Conservation (phyloP, 2,888 invertebrate genomes). For the Heliconius hortense region DNA sequence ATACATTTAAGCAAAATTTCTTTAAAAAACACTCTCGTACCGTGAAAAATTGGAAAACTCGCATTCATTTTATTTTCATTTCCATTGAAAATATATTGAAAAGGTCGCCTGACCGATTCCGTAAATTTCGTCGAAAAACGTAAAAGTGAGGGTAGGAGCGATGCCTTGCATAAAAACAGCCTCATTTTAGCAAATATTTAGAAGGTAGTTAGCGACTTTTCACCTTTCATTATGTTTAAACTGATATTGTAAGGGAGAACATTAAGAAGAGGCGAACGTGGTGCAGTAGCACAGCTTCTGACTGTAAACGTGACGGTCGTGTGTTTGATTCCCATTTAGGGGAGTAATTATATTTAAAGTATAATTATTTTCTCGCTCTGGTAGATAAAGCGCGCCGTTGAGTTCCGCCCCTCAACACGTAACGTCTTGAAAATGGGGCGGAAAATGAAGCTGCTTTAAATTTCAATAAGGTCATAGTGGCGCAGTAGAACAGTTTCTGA, state of each 20-base stretch:
- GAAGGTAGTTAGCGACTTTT: slow-evolving; percentile 26
- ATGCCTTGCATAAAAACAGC: slow-evolving; percentile 33
- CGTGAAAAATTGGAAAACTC: slow-evolving; percentile 32
- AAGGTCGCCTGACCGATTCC: slow-evolving; percentile 33
- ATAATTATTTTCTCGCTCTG: neutral
- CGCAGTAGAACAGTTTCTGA: too few species aligned
- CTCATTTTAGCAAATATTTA: slow-evolving; percentile 31
- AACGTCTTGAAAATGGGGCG: too few species aligned
- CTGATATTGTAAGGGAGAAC: neutral
- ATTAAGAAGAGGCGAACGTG: neutral
- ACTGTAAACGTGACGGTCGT: neutral
- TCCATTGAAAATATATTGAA: slow-evolving; percentile 37
- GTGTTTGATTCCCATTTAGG: neutral
- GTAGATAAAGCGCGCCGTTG: neutral
- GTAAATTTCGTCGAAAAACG: slow-evolving; percentile 28
- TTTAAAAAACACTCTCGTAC: slow-evolving; percentile 20
- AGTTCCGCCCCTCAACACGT: neutral
- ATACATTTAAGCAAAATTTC: neutral
- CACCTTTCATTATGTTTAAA: slow-evolving; percentile 14
- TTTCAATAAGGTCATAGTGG: too few species aligned
- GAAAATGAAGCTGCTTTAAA: too few species aligned
- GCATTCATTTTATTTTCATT: slow-evolving; percentile 33
- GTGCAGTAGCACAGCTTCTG: neutral
- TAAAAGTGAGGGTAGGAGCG: neutral
- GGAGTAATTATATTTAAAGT: neutral